Percentiles rank a stretch among this genome's conserved stretches.
phyloP scores from a whole-genome alignment of 2,797 vertebrate genomes.

The Neopelma chrysocephalum region DNA sequence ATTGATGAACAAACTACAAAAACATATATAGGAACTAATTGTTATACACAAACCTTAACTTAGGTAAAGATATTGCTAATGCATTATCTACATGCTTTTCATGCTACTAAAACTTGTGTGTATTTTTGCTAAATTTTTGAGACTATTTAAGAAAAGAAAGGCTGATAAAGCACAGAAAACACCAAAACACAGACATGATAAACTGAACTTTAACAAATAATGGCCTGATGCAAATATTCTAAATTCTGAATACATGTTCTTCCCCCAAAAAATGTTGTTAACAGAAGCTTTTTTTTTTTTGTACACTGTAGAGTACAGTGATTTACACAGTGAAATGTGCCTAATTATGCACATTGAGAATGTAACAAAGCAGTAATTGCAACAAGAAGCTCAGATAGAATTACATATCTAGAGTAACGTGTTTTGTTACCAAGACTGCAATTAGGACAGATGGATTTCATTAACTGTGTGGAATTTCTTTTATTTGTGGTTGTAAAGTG shows the following conservation, averaged over 20 bases:
- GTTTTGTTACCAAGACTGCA: conserved; percentile 6
- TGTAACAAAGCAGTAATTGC: conserved; percentile 11
- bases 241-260: not conserved
- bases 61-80: not conserved
- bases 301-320: not conserved
- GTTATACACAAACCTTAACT: not conserved
- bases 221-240: not conserved
- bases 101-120: not conserved
- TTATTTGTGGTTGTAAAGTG: not conserved
- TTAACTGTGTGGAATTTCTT: not conserved
- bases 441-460: not conserved
- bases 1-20: not conserved
- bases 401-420: not conserved
- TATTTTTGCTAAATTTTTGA: not conserved
- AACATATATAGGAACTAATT: not conserved
- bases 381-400: not conserved
- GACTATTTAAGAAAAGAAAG: not conserved
- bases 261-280: not conserved
- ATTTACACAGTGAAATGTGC: not conserved
- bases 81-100: not conserved
- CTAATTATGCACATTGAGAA: conserved; percentile 7
- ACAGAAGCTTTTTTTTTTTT: not conserved
- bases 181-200: not conserved
- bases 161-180: not conserved
- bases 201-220: not conserved